phyloP scores from a whole-genome alignment of 1,140 invertebrate species.

The Oncopeltus fasciatus region DNA sequence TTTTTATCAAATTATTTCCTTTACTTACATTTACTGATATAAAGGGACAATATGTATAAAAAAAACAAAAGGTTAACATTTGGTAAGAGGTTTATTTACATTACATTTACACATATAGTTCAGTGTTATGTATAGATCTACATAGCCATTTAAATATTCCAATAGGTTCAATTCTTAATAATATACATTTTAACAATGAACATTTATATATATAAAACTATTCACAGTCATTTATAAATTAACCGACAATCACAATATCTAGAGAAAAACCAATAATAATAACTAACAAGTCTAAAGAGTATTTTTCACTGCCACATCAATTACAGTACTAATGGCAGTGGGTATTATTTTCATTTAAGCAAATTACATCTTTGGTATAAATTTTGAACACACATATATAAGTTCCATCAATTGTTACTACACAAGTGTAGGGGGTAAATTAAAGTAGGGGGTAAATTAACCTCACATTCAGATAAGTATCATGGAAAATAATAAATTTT shows the following conservation, averaged over 20 bases:
- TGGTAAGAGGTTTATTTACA: slow-evolving; percentile 3
- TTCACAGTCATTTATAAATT: slow-evolving; percentile 3
- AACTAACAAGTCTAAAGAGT: neutral
- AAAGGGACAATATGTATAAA: too few species aligned
- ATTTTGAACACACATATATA: neutral
- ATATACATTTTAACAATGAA: slow-evolving; percentile 9
- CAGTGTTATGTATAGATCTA: neutral
- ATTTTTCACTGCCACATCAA: neutral
- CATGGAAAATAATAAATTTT: too few species aligned
- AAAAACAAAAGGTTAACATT: too few species aligned
- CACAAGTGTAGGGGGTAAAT: neutral
- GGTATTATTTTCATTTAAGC: neutral
- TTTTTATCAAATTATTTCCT: too few species aligned
- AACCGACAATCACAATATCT: neutral
- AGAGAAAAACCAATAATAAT: neutral
- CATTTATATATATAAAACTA: slow-evolving; percentile 9
- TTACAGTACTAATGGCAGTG: neutral
- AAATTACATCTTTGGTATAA: neutral
- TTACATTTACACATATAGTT: neutral
- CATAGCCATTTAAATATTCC: neutral
- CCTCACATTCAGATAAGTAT: too few species aligned
- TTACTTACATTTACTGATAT: too few species aligned
- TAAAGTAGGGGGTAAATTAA: neutral
- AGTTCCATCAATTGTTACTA: too few species aligned
- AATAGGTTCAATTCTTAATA: neutral